Evolutionary conservation across 2,888 invertebrate genomes (phyloP).

Genomic region (Orthosia gracilis): DNA sequence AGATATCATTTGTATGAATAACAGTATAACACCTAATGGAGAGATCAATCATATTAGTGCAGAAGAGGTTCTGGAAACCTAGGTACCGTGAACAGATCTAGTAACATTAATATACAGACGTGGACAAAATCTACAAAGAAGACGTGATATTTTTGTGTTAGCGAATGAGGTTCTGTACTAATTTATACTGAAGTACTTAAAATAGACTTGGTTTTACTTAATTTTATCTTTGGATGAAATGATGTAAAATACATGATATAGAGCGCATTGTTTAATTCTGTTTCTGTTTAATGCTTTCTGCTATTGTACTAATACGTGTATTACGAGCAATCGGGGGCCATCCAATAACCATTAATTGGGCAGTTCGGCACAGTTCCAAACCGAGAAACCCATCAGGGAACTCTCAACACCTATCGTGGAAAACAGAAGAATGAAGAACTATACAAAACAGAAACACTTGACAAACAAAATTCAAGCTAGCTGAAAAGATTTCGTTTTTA

Average conservation of each 20-base stretch:
- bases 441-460: slow-evolving; percentile 10
- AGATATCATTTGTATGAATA: not conserved
- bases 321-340: not conserved
- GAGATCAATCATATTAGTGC: not conserved
- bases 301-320: not conserved
- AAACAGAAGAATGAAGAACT: not conserved
- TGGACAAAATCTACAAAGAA: not conserved
- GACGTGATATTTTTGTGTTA: not conserved
- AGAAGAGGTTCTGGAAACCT: not conserved
- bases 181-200: not conserved
- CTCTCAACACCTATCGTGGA: not conserved
- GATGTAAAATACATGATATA: not conserved
- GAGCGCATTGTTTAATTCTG: too few relatives aligned
- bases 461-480: slow-evolving; percentile 19
- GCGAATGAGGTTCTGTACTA: too few relatives aligned
- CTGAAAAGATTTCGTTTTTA: slow-evolving; percentile 33
- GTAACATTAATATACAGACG: too few relatives aligned
- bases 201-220: not conserved
- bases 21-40: not conserved
- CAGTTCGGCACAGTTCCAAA: slow-evolving; percentile 13
- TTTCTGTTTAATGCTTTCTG: not conserved
- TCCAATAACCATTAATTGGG: not conserved
- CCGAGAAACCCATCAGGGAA: not conserved
- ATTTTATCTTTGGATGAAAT: not conserved
- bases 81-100: not conserved